Base-by-base conservation (phyloP, 1,140 invertebrate genomes). In the Patella vulgata region DNA sequence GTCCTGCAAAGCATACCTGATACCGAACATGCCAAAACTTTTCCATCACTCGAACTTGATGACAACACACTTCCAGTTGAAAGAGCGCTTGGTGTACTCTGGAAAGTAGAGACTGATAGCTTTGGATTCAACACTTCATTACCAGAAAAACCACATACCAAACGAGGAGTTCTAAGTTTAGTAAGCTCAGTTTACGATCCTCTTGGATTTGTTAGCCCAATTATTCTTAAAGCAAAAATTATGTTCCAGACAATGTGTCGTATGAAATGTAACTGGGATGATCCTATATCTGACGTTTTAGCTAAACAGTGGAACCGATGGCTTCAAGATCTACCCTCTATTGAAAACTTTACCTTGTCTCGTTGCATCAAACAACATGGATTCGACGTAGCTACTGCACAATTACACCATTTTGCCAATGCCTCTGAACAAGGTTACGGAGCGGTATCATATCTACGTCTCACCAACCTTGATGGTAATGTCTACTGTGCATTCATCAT, bases 401-500 rank as follows among this genome's bases (percentile, higher is more conserved):
- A 53, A 30, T 27, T 72, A 8, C 70, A 72, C 48, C 59, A 60
- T 46, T 72, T 72, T 39, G 39, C 60, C 1, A 60, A 72, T 63
- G 70, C 66, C 19, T 63, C 59, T 53, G 46, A 61, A 40, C 27
- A n/a, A 14, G 62, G 62, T 2, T 59, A 62, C 27, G 70, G 70
- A 39, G 56, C 47, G n/a, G 65, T 68, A 9, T 44, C 48, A 11
- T 72, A 69, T 43, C 23, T 71, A 12, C 43, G 65, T 27, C 11
- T 59, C 5, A 25, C 23, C 14, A 36, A 68, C 43, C 21, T 28
- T 31, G 31, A 58, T 23, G 48, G 56, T 42, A 12, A 27, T 17
- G 42, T 71, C 23, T 58, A 68, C 42, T 68, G 62, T 58, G 23
- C 66, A 31, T 63, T 75, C 36, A 30, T 75, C 1, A 58, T 68